Percentiles rank a stretch among this genome's conserved stretches.
These are phyloP conservation scores for Caenorhabditis macrosperma DNA, from an alignment of 2,888 invertebrate genomes.

Conservation along the genomic window DNA sequence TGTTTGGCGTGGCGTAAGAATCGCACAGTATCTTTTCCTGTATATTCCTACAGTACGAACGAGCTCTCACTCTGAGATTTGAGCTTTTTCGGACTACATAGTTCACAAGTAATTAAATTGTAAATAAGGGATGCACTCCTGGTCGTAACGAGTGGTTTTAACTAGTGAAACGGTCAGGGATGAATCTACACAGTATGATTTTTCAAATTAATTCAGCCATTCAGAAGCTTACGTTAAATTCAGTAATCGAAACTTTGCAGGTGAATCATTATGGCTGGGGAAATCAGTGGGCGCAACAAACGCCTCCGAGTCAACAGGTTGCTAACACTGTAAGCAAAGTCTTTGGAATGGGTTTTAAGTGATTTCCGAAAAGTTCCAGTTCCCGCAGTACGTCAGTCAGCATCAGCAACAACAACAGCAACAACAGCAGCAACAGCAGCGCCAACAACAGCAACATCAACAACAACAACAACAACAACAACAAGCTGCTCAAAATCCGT, in stretches of 20 bases:
- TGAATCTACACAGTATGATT: neutral
- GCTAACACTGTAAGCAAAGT: neutral
- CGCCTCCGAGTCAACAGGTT: neutral
- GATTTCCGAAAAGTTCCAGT: constrained; percentile 6
- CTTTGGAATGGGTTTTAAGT: neutral
- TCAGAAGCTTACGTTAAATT: too few relatives aligned
- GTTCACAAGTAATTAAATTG: neutral
- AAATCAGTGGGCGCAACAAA: constrained; percentile 33
- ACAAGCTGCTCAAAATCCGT: neutral
- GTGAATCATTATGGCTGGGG: constrained; percentile 18
- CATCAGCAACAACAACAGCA: constrained; percentile 30
- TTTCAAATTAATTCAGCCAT: neutral
- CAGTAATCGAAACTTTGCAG: too few relatives aligned
- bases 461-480: constrained; percentile 4
- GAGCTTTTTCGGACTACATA: neutral
- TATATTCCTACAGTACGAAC: neutral
- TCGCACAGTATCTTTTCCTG: neutral
- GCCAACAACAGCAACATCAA: constrained; percentile 15
- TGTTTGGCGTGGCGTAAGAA: constrained; percentile 36
- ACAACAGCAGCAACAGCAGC: constrained; percentile 25
- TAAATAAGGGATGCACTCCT: neutral
- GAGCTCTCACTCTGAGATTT: neutral
- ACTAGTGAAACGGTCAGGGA: neutral
- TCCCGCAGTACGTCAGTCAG: constrained; percentile 30
- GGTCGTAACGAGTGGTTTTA: neutral